Conservation (phyloP, 2,888 invertebrate species). For the Tipula vernalis region DNA sequence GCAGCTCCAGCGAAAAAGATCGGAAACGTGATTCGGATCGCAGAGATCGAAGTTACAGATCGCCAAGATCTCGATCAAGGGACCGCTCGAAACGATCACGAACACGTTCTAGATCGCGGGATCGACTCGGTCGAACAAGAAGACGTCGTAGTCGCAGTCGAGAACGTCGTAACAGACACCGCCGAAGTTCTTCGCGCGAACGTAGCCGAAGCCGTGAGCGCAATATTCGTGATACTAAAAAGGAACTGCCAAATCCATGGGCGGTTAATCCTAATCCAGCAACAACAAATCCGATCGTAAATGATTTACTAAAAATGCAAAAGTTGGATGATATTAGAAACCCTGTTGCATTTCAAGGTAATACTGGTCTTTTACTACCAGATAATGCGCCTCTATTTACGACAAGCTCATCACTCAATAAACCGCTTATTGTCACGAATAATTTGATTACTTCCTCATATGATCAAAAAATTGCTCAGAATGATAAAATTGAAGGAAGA, state of each 20-base stretch:
- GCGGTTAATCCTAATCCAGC: neutral
- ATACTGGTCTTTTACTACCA: neutral
- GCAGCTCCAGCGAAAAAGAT: constrained; percentile 19
- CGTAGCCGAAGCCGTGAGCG: constrained; percentile 11
- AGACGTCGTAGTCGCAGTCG: neutral
- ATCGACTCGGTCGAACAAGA: constrained; percentile 36
- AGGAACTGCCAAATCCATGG: neutral
- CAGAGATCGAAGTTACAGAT: constrained; percentile 19
- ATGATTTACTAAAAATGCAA: constrained; percentile 25
- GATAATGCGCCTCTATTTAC: neutral
- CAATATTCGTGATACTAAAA: constrained; percentile 17
- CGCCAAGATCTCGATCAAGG: constrained; percentile 33
- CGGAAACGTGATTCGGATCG: constrained; percentile 13
- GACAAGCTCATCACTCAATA: neutral
- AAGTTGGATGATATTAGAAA: constrained; percentile 45
- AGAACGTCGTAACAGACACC: constrained; percentile 23
- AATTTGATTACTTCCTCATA: neutral
- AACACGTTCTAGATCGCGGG: constrained; percentile 37
- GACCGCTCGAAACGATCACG: constrained; percentile 27
- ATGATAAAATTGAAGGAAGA: constrained; percentile 19
- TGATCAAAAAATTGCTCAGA: neutral
- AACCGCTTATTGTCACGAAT: neutral
- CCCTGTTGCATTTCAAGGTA: constrained; percentile 41
- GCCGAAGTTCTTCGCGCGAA: neutral
- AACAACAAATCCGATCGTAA: neutral